These are phyloP conservation scores for Fopius arisanus DNA, from an alignment of 1,140 invertebrate genomes.

Conservation along the genomic window DNA sequence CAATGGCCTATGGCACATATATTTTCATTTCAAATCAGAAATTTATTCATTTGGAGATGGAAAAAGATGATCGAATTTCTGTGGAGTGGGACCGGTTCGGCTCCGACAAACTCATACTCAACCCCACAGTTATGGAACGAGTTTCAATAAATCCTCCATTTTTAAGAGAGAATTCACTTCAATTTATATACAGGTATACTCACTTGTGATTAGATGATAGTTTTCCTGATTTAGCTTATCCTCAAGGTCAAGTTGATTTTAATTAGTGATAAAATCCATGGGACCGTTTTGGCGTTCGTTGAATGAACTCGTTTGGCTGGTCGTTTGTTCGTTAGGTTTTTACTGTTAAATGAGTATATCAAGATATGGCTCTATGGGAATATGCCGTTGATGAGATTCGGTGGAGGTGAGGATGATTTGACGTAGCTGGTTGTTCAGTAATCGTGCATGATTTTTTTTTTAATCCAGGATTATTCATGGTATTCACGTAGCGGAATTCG, in stretches of 20 bases:
- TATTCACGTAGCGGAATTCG: not conserved
- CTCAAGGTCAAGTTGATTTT: not conserved
- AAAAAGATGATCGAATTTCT: not conserved
- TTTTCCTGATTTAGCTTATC: not conserved
- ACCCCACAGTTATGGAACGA: not conserved
- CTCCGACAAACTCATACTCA: not conserved
- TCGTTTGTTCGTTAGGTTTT: not conserved
- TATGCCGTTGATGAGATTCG: not conserved
- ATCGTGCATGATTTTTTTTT: not conserved
- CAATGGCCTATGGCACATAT: not conserved
- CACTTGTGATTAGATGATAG: not conserved
- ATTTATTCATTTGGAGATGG: not conserved
- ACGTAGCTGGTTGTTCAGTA: not conserved
- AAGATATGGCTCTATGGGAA: not conserved
- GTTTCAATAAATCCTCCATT: not conserved
- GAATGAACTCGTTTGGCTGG: not conserved
- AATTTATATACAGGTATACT: not conserved
- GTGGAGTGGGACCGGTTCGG: conserved; percentile 1
- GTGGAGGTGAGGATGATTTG: not conserved
- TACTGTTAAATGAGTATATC: not conserved
- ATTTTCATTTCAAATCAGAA: not conserved
- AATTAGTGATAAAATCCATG: not conserved
- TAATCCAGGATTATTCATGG: not conserved
- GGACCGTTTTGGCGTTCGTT: not conserved
- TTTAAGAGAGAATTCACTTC: not conserved